Base-by-base conservation (phyloP, 2,797 vertebrate species). In the Lithobates pipiens region DNA sequence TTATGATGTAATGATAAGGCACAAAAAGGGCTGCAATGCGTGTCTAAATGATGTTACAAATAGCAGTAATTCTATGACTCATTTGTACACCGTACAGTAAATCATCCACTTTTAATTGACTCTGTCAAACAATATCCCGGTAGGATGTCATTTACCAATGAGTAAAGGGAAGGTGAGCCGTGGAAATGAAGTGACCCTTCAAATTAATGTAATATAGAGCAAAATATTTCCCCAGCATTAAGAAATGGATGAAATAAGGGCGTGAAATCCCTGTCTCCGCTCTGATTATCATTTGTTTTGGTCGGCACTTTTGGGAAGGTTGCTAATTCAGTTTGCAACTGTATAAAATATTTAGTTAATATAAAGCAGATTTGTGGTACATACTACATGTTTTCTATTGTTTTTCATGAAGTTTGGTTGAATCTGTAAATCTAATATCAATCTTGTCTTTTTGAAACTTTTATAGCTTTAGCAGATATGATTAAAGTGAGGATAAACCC, bases 31-130 rank as follows among this genome's bases (percentile, higher is more conserved):
- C 13, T 68, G 77, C 10, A 73, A 75, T 80, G 34, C 65, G 57
- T 54, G 71, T 80, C 71, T 80, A 80, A 80, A 76, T 80, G 71
- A 85, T 80, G 71, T 68, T 85, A 74, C 57, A 69, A 85, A 80
- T 80, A 75, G 63, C 61, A 63, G 46, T 15, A 32, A 70, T 36
- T 85, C 63, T 13, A n/a, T 80, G 65, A 85, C 71, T 85, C 71
- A 80, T 85, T 80, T 69, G n/a, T 72, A 80, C 76, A n/a, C 34
- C 1, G 70, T 68, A 80, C 63, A 67, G 65, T 85, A 86, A 76
- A 86, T 86, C 84, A 82, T n/a, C 25, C 42, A 65, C 65, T 76
- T 81, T 81, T 86, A 86, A 86, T 86, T 86, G 73, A 86, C 73
- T 86, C 77, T 82, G 78, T 86, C 79, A 82, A 81, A 76, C 71